These are phyloP conservation scores for Heliconius charithonia DNA, from an alignment of 2,888 invertebrate genomes.

Conservation along the genomic window DNA sequence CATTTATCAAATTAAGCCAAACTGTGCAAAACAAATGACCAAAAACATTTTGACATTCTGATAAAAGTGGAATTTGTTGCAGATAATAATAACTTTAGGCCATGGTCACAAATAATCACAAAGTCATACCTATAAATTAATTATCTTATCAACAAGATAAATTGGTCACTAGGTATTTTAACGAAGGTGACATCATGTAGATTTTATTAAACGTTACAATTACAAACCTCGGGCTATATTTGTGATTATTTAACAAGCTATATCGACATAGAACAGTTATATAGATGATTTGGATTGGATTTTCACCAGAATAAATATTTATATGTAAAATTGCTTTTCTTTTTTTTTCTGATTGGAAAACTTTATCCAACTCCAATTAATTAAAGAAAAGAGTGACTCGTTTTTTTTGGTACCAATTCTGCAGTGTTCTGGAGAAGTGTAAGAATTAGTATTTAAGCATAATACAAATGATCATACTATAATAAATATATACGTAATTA, in stretches of 20 bases:
- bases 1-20: not conserved
- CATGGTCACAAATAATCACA: constrained; percentile 33
- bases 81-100: constrained; percentile 3
- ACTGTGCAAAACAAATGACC: not conserved
- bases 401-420: too few relatives aligned
- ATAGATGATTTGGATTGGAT: not conserved
- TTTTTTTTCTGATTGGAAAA: too few relatives aligned
- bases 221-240: not conserved
- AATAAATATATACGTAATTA: too few relatives aligned
- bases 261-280: too few relatives aligned
- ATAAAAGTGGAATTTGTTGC: not conserved
- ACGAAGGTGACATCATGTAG: constrained; percentile 14
- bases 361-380: too few relatives aligned
- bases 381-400: too few relatives aligned
- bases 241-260: too few relatives aligned
- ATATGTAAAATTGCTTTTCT: too few relatives aligned
- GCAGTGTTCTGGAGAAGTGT: too few relatives aligned
- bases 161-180: constrained; percentile 14
- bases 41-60: not conserved
- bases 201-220: not conserved
- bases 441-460: too few relatives aligned
- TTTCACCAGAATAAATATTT: not conserved
- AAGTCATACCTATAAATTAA: constrained; percentile 13
- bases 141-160: constrained; percentile 31
- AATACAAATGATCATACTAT: too few relatives aligned